phyloP scores from a whole-genome alignment of 1,140 invertebrate species.

The Charaxes varanes region DNA sequence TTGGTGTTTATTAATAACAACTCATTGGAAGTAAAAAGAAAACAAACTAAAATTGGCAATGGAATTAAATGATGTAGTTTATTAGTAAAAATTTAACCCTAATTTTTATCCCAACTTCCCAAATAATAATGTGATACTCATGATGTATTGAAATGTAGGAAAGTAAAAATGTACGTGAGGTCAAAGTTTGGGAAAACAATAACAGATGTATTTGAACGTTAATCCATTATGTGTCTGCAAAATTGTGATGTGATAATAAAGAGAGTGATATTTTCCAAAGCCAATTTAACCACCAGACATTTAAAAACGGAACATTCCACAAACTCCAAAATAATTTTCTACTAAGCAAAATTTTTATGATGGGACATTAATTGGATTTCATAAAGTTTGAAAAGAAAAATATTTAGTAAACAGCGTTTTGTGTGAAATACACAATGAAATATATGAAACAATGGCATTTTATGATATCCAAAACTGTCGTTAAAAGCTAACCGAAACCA shows the following conservation, averaged over 20 bases:
- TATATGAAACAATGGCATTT: background rate
- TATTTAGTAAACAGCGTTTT: no score
- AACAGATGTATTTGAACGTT: no score
- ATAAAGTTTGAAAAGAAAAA: no score
- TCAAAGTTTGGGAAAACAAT: no score
- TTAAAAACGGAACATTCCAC: slow-evolving; percentile 15
- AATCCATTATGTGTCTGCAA: background rate
- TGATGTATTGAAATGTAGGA: no score
- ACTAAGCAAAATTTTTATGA: slow-evolving; percentile 9
- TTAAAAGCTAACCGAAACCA: slow-evolving; percentile 9
- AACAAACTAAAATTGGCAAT: background rate
- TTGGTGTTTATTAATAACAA: slow-evolving; percentile 7
- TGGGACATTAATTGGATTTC: slow-evolving; percentile 5
- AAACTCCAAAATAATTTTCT: slow-evolving; percentile 21
- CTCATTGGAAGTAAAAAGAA: background rate
- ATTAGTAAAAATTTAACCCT: no score
- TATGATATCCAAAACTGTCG: slow-evolving; percentile 12
- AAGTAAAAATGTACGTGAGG: no score
- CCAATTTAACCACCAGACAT: background rate
- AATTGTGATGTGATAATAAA: background rate
- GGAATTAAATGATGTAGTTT: background rate
- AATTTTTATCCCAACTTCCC: no score
- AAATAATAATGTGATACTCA: no score
- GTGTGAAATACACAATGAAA: background rate
- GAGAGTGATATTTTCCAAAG: background rate